phyloP scores from a whole-genome alignment of 2,888 invertebrate genomes.

The Piscicola geometra region DNA sequence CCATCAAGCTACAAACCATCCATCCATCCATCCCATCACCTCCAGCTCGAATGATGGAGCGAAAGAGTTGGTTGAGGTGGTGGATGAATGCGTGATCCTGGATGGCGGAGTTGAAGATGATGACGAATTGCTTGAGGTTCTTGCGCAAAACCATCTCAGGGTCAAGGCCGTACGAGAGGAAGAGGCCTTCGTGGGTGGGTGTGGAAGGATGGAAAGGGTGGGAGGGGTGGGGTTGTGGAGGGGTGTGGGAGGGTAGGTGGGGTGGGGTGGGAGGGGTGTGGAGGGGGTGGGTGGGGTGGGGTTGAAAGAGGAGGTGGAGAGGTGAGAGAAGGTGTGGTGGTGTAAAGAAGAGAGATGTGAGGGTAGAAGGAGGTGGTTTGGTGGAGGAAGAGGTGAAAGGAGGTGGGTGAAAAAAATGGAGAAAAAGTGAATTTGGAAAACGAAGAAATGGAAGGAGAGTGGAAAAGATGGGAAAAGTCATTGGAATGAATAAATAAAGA shows the following conservation, averaged over 20 bases:
- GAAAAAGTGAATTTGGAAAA: too few relatives aligned
- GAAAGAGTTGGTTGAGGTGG: conserved; percentile 41
- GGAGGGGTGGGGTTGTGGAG: not conserved
- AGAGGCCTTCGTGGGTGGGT: conserved; percentile 32
- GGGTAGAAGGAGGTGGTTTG: too few relatives aligned
- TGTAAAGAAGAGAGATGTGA: too few relatives aligned
- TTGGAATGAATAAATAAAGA: too few relatives aligned
- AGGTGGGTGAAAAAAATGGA: too few relatives aligned
- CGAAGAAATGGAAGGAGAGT: too few relatives aligned
- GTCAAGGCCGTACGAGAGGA: conserved; percentile 42
- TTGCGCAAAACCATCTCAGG: conserved; percentile 42
- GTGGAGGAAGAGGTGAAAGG: too few relatives aligned
- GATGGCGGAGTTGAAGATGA: conserved; percentile 45
- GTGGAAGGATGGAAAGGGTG: not conserved
- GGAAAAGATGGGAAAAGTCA: too few relatives aligned
- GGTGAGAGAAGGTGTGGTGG: not conserved
- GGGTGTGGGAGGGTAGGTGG: not conserved
- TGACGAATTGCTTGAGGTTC: conserved; percentile 44
- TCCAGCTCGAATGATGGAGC: conserved; percentile 42
- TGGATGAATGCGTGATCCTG: conserved; percentile 41
- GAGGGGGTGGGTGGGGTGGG: not conserved
- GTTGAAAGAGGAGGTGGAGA: not conserved
- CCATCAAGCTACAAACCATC: too few relatives aligned
- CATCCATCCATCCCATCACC: too few relatives aligned
- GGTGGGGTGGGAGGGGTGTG: not conserved